These are phyloP conservation scores for Hyaena hyaena DNA, from an alignment of 2,113 vertebrate species.

Conservation along the genomic window DNA sequence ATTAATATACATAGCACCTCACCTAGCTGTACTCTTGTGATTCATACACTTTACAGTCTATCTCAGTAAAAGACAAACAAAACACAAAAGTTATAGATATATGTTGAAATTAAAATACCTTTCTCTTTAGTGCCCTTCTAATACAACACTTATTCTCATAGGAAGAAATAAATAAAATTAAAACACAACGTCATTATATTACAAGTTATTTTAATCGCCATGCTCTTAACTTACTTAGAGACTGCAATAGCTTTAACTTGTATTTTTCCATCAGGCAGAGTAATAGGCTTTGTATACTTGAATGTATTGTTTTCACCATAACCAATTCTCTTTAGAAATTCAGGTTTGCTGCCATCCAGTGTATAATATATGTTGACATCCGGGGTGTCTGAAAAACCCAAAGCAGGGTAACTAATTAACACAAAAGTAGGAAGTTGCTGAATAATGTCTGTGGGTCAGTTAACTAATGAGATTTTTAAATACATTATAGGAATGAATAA, in stretches of 20 bases:
- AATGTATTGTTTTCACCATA: slow-evolving; percentile 86
- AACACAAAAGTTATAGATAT: background rate
- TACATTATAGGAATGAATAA: background rate
- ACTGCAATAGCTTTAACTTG: slow-evolving; percentile 92
- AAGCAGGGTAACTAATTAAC: slow-evolving; percentile 53
- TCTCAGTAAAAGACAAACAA: background rate
- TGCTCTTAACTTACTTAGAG: slow-evolving; percentile 87
- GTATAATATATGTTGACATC: slow-evolving; percentile 93
- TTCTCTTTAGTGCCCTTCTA: slow-evolving; percentile 37
- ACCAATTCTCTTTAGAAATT: slow-evolving; percentile 83
- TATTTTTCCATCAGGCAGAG: slow-evolving; percentile 92
- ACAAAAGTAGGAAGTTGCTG: slow-evolving; percentile 15
- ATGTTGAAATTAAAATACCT: slow-evolving; percentile 27
- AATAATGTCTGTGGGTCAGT: background rate
- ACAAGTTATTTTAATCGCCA: slow-evolving; percentile 8
- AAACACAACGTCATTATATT: background rate
- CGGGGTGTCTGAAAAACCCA: slow-evolving; percentile 88
- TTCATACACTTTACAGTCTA: background rate
- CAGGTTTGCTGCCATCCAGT: slow-evolving; percentile 93
- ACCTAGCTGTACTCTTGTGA: background rate
- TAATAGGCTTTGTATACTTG: slow-evolving; percentile 90
- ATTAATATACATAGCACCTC: background rate
- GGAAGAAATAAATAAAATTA: slow-evolving; percentile 38
- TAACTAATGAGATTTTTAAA: background rate
- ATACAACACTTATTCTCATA: background rate